Evolutionary conservation across 2,888 invertebrate species (phyloP).

Genomic region (Dasysyrphus tricinctus): DNA sequence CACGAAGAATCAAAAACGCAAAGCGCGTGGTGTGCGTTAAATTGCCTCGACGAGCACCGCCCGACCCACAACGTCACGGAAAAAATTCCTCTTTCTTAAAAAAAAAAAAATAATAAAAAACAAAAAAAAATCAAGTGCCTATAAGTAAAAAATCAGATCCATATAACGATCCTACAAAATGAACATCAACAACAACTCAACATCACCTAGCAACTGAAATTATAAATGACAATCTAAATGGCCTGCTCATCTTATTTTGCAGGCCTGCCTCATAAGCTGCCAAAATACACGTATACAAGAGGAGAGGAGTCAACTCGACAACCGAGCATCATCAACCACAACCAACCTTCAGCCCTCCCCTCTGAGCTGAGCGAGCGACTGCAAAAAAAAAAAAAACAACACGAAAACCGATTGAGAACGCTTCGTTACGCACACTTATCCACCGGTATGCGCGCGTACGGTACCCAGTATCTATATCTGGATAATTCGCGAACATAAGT

Average conservation of each 20-base stretch:
- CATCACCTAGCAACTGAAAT: slow-evolving; percentile 70
- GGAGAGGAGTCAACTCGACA: slow-evolving; percentile 51
- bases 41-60: slow-evolving; percentile 59
- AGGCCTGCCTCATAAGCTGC: slow-evolving; percentile 63
- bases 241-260: slow-evolving; percentile 70
- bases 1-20: slow-evolving; percentile 57
- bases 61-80: slow-evolving; percentile 41
- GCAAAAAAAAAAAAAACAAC: slow-evolving; percentile 19
- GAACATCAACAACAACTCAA: slow-evolving; percentile 57
- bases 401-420: slow-evolving; percentile 64
- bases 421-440: slow-evolving; percentile 75
- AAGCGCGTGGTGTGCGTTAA: slow-evolving; percentile 73
- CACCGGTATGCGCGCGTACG: slow-evolving; percentile 64
- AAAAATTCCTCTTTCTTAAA: slow-evolving; percentile 25
- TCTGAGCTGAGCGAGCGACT: neutral
- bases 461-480: slow-evolving; percentile 70
- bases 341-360: neutral
- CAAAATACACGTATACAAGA: slow-evolving; percentile 58
- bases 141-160: slow-evolving; percentile 43
- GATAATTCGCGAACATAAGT: slow-evolving; percentile 74
- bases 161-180: slow-evolving; percentile 59
- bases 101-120: slow-evolving; percentile 10
- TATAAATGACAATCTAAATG: slow-evolving; percentile 75
- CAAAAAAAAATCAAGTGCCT: neutral
- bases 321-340: slow-evolving; percentile 32